Evolutionary conservation across 1,140 invertebrate genomes (phyloP), one percentile per base, ranked within the genome.

Genomic region (Neodiprion fabricii): DNA sequence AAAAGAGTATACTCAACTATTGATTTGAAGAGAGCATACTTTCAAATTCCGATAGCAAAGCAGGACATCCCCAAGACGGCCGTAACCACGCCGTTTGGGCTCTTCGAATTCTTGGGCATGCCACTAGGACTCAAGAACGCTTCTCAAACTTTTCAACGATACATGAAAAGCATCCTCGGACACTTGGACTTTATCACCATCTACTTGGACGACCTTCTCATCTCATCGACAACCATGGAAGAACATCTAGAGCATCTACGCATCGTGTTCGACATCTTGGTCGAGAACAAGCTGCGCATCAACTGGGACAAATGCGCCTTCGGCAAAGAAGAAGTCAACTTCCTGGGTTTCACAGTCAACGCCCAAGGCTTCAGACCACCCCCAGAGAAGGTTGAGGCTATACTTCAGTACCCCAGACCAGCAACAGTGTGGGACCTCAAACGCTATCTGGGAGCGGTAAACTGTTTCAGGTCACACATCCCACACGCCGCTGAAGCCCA

Each of bases 1-100:
- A 67, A 78, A 9, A 77, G 70, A 9, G 80, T 79, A 65, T 89
- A 90, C 70, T 77, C 81, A 7, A 77, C 80, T 0, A 53, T 90
- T 1, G 88, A 90, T 78, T 66, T 88, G 7, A 71, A 70, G 0
- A 78, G 77, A 12, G 89, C 87, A 0, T 90, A 86, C 75, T 84
- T 83, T 77, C 88, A 91, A 74, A 77, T 90, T 14, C 74, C 76
- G 12, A 72, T 90, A 3, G 76, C 79, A 11, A 28, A 73, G 40
- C 70, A 76, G 0, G 79, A 82, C 74, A 79, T 70, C 11, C 61
- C 79, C 4, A 88, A 88, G 74, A 88, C 86, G 0, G 84, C 81
- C 1, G 83, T 87, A 48, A 78, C 78, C 1, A 84, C 81, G 2
- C 79, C 75, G 12, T 74, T 76, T 67, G 77, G 78, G 12, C 47